Conservation (phyloP, 1,140 invertebrate genomes). For the Cecropterus lyciades region DNA sequence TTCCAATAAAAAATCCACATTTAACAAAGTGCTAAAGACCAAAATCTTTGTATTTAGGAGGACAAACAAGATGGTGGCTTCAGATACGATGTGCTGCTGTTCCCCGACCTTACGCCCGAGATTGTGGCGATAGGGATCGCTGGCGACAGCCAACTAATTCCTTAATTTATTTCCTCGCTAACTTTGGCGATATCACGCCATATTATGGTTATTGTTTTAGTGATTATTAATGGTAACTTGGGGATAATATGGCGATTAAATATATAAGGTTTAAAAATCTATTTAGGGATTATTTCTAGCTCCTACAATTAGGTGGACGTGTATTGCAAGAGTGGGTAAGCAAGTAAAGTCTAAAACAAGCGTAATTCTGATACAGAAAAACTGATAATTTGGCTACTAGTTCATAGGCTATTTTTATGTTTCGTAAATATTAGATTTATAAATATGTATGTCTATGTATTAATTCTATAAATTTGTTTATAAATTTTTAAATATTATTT, state of each 20-base stretch:
- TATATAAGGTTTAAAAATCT: too few species aligned
- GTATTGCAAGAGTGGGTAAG: too few species aligned
- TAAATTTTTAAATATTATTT: too few species aligned
- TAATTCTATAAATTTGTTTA: too few species aligned
- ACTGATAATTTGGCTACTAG: too few species aligned
- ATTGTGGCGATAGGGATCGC: conserved; percentile 20
- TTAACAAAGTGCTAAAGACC: background rate
- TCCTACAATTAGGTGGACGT: too few species aligned
- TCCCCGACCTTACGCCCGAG: conserved; percentile 15
- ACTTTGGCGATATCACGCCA: conserved; percentile 26
- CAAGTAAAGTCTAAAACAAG: too few species aligned
- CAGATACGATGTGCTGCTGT: conserved; percentile 8
- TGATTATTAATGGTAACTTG: conserved; percentile 8
- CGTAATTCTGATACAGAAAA: too few species aligned
- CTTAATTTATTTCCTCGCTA: conserved; percentile 30
- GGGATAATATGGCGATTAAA: background rate
- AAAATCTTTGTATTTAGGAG: background rate
- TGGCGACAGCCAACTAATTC: conserved; percentile 24
- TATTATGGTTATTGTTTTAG: conserved; percentile 19
- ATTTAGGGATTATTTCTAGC: too few species aligned
- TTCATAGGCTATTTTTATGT: too few species aligned
- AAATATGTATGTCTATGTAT: too few species aligned
- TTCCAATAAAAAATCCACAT: background rate
- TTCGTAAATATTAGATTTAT: too few species aligned
- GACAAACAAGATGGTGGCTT: conserved; percentile 14